Conservation (phyloP, 1,140 invertebrate genomes). For the Drosophila trapezifrons region DNA sequence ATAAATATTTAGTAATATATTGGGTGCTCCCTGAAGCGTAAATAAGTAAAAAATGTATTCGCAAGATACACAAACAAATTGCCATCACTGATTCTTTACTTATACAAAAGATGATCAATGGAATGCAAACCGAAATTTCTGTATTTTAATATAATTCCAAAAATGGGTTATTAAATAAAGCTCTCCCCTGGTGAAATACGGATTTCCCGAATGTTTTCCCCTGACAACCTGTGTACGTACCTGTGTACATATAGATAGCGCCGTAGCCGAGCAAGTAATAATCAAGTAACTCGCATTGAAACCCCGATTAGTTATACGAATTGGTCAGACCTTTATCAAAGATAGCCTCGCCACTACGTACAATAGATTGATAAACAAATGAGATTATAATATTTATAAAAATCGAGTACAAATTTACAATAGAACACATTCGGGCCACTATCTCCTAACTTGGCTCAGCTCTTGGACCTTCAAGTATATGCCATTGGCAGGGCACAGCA, state of each 20-base stretch:
- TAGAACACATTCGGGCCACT: neutral
- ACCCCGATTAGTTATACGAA: neutral
- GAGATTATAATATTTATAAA: neutral
- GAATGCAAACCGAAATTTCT: no score
- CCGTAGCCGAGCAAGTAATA: neutral
- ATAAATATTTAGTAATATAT: neutral
- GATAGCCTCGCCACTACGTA: neutral
- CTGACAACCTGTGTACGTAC: neutral
- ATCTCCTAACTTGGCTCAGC: slow-evolving; percentile 9
- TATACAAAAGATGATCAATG: no score
- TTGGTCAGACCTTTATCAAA: neutral
- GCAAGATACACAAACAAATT: neutral
- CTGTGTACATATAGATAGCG: neutral
- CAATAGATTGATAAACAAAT: slow-evolving; percentile 10
- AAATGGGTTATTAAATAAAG: neutral
- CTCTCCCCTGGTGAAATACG: neutral
- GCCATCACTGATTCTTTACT: no score
- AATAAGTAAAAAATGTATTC: neutral
- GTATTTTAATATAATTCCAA: no score
- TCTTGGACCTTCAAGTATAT: slow-evolving; percentile 79
- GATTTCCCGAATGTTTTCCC: neutral
- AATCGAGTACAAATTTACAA: neutral
- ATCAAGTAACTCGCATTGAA: slow-evolving; percentile 1
- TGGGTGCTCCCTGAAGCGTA: neutral
- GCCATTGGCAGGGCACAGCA: slow-evolving; percentile 82